Evolutionary conservation across 2,113 vertebrate genomes (phyloP).

Genomic region (Ophiodon elongatus): DNA sequence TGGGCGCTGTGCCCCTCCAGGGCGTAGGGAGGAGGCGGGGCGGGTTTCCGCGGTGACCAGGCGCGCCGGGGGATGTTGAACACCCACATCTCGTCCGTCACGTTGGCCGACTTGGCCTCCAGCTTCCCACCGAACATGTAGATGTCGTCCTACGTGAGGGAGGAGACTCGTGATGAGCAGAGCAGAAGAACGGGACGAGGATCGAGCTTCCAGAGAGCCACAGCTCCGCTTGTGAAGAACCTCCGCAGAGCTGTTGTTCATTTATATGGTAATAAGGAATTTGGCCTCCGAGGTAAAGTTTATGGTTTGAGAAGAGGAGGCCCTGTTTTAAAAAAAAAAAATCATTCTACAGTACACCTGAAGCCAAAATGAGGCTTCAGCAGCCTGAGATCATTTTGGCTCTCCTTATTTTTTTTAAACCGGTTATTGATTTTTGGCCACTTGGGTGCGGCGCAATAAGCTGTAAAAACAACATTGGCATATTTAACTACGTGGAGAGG

Average conservation of each 20-base stretch:
- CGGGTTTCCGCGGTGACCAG: slow-evolving; percentile 86
- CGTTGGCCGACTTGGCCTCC: slow-evolving; percentile 87
- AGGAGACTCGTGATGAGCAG: background rate
- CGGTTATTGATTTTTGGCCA: background rate
- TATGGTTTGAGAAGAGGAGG: background rate
- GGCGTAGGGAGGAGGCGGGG: slow-evolving; percentile 87
- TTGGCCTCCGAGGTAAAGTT: too few species aligned
- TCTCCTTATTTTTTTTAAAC: background rate
- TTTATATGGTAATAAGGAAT: background rate
- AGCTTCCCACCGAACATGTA: slow-evolving; percentile 96
- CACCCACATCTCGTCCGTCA: slow-evolving; percentile 92
- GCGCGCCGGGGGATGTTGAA: slow-evolving; percentile 90
- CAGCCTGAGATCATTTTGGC: background rate
- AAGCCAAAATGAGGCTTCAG: background rate
- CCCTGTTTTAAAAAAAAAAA: background rate
- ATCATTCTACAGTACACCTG: too few species aligned
- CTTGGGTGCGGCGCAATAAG: background rate
- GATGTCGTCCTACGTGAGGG: slow-evolving; percentile 85
- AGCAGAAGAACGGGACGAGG: too few species aligned
- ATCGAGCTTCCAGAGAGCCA: too few species aligned
- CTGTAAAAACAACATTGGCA: background rate
- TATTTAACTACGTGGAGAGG: background rate
- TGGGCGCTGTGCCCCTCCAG: slow-evolving; percentile 93
- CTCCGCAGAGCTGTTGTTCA: background rate
- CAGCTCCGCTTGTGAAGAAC: too few species aligned